Evolutionary conservation across 2,888 invertebrate species (phyloP).

Genomic region (Ophioninae sp.): DNA sequence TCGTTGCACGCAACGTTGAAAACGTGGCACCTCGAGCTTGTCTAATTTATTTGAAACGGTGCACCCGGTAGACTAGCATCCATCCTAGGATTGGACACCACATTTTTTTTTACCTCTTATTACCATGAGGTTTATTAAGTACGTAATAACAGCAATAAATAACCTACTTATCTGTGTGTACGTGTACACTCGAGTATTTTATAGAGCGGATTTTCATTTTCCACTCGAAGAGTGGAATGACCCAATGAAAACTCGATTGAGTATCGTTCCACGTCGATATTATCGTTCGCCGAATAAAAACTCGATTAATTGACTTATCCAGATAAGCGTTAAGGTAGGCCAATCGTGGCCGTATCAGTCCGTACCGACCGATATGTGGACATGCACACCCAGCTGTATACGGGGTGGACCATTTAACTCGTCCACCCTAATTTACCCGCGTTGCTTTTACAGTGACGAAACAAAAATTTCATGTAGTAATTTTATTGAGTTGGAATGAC

Average conservation of each 20-base stretch:
- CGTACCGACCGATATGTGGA: background rate
- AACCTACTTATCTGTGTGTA: background rate
- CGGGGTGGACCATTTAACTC: no score
- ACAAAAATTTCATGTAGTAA: no score
- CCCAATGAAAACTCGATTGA: background rate
- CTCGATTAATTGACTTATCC: background rate
- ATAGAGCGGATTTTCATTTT: background rate
- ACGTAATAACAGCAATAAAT: background rate
- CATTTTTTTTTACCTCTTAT: background rate
- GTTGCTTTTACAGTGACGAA: no score
- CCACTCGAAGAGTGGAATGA: background rate
- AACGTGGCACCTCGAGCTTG: background rate
- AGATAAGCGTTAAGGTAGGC: background rate
- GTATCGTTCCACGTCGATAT: background rate
- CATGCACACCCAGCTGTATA: background rate
- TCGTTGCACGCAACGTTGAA: background rate
- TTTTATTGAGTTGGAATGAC: no score
- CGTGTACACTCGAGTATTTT: background rate
- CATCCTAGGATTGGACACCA: background rate
- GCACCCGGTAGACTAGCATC: background rate
- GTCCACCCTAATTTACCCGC: no score
- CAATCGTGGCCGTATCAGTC: background rate
- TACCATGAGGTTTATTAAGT: background rate
- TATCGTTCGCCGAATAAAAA: background rate
- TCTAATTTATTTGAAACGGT: slow-evolving; percentile 1